phyloP scores from a whole-genome alignment of 1,140 invertebrate species.

The Ladona fulva region DNA sequence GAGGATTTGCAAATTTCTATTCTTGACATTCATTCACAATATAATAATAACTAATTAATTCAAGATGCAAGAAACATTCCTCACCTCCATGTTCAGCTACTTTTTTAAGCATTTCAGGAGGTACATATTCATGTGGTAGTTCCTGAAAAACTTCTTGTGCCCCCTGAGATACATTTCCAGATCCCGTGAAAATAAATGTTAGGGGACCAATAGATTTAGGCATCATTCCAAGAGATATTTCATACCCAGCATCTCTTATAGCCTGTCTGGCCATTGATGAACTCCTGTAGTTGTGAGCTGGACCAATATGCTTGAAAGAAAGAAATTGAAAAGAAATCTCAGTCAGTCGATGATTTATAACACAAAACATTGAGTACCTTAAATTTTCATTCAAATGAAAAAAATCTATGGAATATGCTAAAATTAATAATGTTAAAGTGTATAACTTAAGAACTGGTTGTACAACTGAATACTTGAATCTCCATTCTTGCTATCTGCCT shows the following conservation, averaged over 20 bases:
- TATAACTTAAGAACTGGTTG: no score
- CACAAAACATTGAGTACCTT: no score
- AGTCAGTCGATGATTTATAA: no score
- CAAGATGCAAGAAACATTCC: constrained; percentile 27
- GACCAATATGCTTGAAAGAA: constrained; percentile 76
- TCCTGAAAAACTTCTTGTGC: constrained; percentile 98
- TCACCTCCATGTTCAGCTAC: constrained; percentile 94
- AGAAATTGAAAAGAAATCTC: not conserved
- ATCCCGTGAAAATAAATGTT: constrained; percentile 96
- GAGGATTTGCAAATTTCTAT: no score
- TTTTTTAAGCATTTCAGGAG: constrained; percentile 87
- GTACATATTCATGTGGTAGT: constrained; percentile 94
- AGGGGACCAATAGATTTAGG: constrained; percentile 95
- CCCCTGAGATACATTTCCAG: constrained; percentile 74
- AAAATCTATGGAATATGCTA: no score
- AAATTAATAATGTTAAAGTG: no score
- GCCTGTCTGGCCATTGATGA: constrained; percentile 65
- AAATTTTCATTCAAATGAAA: no score
- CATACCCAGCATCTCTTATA: constrained; percentile 94
- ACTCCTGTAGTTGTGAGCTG: constrained; percentile 96
- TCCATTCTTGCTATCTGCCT: no score
- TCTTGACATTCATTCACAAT: no score
- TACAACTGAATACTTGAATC: no score
- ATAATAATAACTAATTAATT: no score
- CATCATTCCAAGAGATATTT: constrained; percentile 94